Evolutionary conservation across 2,113 vertebrate genomes (phyloP).

Genomic region (Notarius quadriscutis): DNA sequence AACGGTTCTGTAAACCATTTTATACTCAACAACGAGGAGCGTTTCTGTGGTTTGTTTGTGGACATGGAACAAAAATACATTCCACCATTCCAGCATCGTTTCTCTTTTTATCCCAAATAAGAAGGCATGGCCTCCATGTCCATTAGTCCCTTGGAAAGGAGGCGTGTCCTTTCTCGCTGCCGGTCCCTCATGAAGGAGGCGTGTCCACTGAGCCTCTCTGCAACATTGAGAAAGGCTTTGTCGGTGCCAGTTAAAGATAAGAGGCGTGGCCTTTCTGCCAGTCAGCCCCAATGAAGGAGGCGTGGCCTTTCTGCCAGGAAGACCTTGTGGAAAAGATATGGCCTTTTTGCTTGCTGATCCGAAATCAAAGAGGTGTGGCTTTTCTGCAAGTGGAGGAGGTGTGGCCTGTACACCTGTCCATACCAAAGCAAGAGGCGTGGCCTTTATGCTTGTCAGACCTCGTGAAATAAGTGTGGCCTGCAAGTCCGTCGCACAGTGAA

Average conservation of each 20-base stretch:
- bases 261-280: neutral
- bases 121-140: neutral
- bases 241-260: neutral
- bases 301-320: neutral
- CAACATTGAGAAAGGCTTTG: fast-evolving
- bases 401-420: neutral
- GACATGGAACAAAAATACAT: neutral
- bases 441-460: neutral
- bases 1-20: neutral
- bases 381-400: neutral
- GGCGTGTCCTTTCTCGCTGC: fast-evolving
- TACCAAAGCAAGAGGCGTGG: neutral
- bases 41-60: neutral
- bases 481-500: neutral
- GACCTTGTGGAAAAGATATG: neutral
- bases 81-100: no score
- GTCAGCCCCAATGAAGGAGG: neutral
- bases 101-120: neutral
- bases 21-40: neutral
- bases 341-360: neutral
- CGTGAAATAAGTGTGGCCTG: neutral
- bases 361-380: no score
- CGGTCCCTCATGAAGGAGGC: neutral
- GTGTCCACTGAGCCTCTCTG: neutral
- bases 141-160: neutral